phyloP scores from a whole-genome alignment of 2,888 invertebrate genomes.

The Pyrrhosoma nymphula region DNA sequence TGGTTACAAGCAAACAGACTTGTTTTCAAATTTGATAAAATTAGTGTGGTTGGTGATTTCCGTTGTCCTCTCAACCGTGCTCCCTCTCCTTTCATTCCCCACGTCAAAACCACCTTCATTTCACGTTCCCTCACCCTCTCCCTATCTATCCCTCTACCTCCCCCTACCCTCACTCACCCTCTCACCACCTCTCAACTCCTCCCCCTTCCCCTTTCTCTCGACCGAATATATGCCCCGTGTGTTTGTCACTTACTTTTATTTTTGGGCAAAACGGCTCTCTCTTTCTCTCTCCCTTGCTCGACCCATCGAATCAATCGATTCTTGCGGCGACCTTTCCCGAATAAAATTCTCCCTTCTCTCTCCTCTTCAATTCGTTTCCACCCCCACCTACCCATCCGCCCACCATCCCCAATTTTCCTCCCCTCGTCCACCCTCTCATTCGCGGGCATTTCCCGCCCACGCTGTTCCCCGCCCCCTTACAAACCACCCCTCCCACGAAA shows the following conservation, averaged over 20 bases:
- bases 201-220: background rate
- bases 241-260: slow-evolving; percentile 18
- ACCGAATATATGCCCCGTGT: background rate
- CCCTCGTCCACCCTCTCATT: background rate
- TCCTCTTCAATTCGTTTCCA: background rate
- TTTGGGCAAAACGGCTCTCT: background rate
- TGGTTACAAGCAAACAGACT: no score
- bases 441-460: background rate
- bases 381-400: background rate
- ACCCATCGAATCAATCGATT: background rate
- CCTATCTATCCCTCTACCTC: background rate
- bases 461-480: background rate
- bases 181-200: background rate
- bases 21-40: no score
- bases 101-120: background rate
- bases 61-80: no score
- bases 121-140: no score
- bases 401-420: no score
- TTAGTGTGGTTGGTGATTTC: no score
- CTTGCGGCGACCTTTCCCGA: background rate
- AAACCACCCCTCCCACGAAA: background rate
- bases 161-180: background rate
- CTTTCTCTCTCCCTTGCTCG: no score
- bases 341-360: background rate
- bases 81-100: background rate